Conservation (phyloP, 2,113 vertebrate genomes). For the Mustela nigripes region DNA sequence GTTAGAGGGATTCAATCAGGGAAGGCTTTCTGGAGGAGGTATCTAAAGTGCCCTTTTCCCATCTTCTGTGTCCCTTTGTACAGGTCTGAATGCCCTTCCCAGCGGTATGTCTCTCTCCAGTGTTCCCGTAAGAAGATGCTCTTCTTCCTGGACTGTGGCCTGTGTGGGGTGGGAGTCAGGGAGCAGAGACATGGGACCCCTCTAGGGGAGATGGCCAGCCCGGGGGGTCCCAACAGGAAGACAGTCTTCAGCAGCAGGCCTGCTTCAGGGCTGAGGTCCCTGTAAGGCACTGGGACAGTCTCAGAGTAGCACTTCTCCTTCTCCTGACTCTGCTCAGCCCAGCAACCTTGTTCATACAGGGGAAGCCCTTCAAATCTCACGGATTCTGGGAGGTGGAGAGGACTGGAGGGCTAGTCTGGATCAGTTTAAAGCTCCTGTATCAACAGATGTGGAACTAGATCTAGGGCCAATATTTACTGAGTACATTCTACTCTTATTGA, state of each 20-base stretch:
- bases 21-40: not conserved
- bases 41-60: not conserved
- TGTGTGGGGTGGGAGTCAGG: not conserved
- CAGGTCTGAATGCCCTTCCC: slow-evolving; percentile 86
- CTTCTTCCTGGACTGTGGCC: slow-evolving; percentile 7
- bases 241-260: not conserved
- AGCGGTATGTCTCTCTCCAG: slow-evolving; percentile 85
- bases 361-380: not conserved
- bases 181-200: not conserved
- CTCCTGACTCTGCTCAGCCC: not conserved
- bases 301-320: not conserved
- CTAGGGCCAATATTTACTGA: not conserved
- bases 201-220: not conserved
- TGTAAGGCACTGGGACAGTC: not conserved
- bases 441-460: not conserved
- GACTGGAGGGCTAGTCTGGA: not conserved
- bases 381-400: not conserved
- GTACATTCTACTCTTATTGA: not conserved
- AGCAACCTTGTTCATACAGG: not conserved
- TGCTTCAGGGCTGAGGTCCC: not conserved
- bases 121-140: slow-evolving; percentile 88
- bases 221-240: not conserved
- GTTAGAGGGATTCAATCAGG: not conserved
- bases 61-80: not conserved
- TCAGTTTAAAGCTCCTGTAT: not conserved